A percentile compares a stretch with the other conserved stretches of the same genome.
Evolutionary conservation across 2,888 invertebrate species (phyloP).

Genomic region (Clivina fossor): DNA sequence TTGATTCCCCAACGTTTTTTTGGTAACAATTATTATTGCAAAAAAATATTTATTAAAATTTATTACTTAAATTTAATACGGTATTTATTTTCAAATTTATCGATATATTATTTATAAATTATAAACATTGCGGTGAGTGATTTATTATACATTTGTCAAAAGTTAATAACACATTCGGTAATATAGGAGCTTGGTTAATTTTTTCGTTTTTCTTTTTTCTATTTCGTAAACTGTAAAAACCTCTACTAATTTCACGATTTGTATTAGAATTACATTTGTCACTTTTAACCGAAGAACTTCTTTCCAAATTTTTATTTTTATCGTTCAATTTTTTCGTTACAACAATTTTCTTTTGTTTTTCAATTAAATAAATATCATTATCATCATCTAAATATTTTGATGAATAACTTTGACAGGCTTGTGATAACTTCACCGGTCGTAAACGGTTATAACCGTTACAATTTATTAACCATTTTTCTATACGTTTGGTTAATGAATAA

Average conservation of each 20-base stretch:
- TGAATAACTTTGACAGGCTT: conserved; percentile 30
- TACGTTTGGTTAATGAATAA: conserved; percentile 19
- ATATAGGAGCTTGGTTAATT: conserved; percentile 42
- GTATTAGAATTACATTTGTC: conserved; percentile 7
- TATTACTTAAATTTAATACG: not conserved
- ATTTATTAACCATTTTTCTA: conserved; percentile 32
- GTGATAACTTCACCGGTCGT: conserved; percentile 34
- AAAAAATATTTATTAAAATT: too few species aligned
- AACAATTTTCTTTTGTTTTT: not conserved
- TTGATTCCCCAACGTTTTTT: too few species aligned
- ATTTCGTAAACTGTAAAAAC: conserved; percentile 41
- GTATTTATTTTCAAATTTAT: not conserved
- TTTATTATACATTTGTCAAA: conserved; percentile 41
- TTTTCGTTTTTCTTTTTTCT: conserved; percentile 42
- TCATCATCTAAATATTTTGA: conserved; percentile 4
- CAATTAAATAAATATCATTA: conserved; percentile 5
- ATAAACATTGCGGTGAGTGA: not conserved
- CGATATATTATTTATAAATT: not conserved
- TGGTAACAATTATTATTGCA: too few species aligned
- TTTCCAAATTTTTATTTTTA: conserved; percentile 4
- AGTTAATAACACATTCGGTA: conserved; percentile 45
- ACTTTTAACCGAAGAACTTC: conserved; percentile 7
- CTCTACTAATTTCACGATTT: conserved; percentile 2
- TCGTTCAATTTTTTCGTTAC: conserved; percentile 2
- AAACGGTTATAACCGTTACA: conserved; percentile 36